Evolutionary conservation across 2,797 vertebrate species (phyloP), one percentile per base, ranked within the genome.

Genomic region (Muscicapa comitata): DNA sequence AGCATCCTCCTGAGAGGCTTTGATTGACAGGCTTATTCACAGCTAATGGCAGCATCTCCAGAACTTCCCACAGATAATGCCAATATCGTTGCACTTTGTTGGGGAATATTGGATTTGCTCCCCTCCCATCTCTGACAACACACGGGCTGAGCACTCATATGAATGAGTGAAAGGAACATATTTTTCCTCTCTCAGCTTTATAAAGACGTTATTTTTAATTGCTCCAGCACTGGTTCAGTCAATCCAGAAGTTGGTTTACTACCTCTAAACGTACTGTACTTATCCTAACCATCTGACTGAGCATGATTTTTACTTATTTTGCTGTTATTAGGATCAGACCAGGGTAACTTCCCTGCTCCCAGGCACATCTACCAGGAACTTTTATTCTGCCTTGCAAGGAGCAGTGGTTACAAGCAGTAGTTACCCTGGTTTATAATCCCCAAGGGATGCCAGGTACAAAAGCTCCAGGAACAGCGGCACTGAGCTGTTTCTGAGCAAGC

Each of bases 31-130:
- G n/a, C 45, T 82, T 50, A 84, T 53, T 94, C 94, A 67, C 62
- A 93, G 79, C 62, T 91, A 91, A 93, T 85, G 91, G 73, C 79
- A 94, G 35, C 10, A 88, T 79, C 86, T 91, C 38, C 33, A 63
- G 74, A 94, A 82, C 88, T 90, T 86, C 88, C 86, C 89, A 62
- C 78, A 77, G 77, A 83, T 90, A 90, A 94, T 75, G 77, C 57
- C 74, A 81, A 66, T 48, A 43, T 26, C 88, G 17, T 7, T 85
- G 54, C 38, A 38, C 29, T 70, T 43, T 8, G 14, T 70, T 58
- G 31, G 66, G 47, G 23, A 85, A 58, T 11, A 65, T 16, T 55
- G 71, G 13, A 40, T 74, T 74, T 31, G 29, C n/a, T 17, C 9
- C n/a, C 16, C 40, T 20, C 45, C 24, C 42, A 26, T 35, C 62